These are phyloP conservation scores for Chromis chromis DNA, from an alignment of 2,797 vertebrate genomes.

Conservation along the genomic window DNA sequence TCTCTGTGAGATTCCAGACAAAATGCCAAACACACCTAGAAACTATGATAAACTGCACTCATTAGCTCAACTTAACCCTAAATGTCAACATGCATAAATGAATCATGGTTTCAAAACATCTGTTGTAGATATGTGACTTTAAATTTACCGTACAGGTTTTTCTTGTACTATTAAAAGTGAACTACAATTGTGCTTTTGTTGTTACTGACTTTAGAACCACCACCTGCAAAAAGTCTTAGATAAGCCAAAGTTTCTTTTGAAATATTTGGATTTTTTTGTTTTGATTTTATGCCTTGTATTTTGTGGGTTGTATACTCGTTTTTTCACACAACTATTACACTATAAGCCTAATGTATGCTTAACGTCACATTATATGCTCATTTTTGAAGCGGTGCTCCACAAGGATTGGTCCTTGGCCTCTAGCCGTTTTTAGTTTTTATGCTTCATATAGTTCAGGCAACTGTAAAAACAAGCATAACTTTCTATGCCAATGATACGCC, in stretches of 20 bases:
- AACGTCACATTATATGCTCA: not conserved
- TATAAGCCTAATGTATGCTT: not conserved
- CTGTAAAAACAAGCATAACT: not conserved
- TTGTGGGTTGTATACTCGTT: not conserved
- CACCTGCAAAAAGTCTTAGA: not conserved
- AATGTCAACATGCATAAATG: not conserved
- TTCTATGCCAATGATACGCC: constrained; percentile 3
- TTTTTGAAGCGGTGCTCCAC: constrained; percentile 8
- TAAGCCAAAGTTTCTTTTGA: not conserved
- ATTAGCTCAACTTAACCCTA: not conserved
- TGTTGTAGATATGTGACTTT: not conserved
- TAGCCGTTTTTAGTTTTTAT: constrained; percentile 3
- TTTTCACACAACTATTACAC: not conserved
- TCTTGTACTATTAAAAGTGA: not conserved
- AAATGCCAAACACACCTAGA: constrained; percentile 23
- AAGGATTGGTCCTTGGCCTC: not conserved
- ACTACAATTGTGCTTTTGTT: not conserved
- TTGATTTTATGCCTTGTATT: not conserved
- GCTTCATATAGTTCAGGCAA: too few relatives aligned
- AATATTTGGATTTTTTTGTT: constrained; percentile 1
- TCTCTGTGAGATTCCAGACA: constrained; percentile 29
- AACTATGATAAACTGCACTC: constrained; percentile 10
- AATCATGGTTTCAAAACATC: not conserved
- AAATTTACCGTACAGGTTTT: not conserved
- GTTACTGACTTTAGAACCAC: not conserved